Percentiles rank a stretch among this genome's conserved stretches.
phyloP scores from a whole-genome alignment of 2,888 invertebrate species.

The Rhingia campestris region DNA sequence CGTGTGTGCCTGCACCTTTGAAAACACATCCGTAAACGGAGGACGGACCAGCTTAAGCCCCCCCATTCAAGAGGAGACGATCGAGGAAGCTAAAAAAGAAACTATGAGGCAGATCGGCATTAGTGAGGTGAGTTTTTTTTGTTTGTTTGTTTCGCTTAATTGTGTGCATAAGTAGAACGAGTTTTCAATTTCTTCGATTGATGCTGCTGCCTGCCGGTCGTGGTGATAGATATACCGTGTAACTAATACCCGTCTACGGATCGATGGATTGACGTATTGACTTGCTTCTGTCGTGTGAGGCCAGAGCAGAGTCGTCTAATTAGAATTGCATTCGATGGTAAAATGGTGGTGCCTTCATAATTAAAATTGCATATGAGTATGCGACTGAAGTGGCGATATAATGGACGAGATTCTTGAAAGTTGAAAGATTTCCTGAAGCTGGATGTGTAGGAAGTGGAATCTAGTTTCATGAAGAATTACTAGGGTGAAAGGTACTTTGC shows the following conservation, averaged over 20 bases:
- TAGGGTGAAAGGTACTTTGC: too few relatives aligned
- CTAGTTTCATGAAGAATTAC: too few relatives aligned
- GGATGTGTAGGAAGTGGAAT: slow-evolving; percentile 1
- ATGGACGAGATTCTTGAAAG: not conserved
- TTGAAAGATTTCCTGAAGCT: not conserved
- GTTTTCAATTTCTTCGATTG: slow-evolving; percentile 63
- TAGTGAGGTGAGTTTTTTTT: slow-evolving; percentile 65
- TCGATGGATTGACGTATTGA: slow-evolving; percentile 26
- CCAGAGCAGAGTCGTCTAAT: slow-evolving; percentile 7
- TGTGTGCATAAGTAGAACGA: slow-evolving; percentile 48
- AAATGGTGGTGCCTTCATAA: not conserved
- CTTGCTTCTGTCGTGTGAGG: not conserved
- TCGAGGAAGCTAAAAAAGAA: slow-evolving; percentile 57
- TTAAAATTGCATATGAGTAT: slow-evolving; percentile 15
- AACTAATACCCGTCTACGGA: slow-evolving; percentile 44
- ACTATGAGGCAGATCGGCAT: slow-evolving; percentile 70
- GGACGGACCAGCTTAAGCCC: slow-evolving; percentile 11
- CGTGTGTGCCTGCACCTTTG: slow-evolving; percentile 16
- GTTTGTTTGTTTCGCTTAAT: slow-evolving; percentile 33
- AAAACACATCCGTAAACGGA: slow-evolving; percentile 49
- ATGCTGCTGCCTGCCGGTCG: slow-evolving; percentile 1
- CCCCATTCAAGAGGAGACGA: slow-evolving; percentile 23
- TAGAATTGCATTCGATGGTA: slow-evolving; percentile 14
- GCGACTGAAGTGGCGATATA: not conserved
- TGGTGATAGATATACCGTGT: slow-evolving; percentile 9